phyloP scores from a whole-genome alignment of 2,888 invertebrate genomes.

The Incurvaria masculella region DNA sequence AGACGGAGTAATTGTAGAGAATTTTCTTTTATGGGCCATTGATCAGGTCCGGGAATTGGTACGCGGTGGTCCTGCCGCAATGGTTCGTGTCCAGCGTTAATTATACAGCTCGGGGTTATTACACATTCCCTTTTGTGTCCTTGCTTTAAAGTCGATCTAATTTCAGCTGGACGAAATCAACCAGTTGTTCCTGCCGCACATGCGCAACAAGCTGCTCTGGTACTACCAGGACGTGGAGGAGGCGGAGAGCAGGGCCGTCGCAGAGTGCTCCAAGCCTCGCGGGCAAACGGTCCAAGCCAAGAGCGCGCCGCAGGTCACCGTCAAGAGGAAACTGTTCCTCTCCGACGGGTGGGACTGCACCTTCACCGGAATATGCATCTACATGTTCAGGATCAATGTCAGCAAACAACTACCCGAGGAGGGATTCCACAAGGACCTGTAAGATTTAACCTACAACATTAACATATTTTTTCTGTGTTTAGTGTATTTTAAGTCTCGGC shows the following conservation, averaged over 20 bases:
- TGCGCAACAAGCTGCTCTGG: slow-evolving; percentile 83
- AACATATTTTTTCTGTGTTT: too few species aligned
- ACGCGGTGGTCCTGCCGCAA: too few species aligned
- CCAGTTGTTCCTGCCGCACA: slow-evolving; percentile 79
- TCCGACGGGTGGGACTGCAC: slow-evolving; percentile 83
- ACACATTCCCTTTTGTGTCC: too few species aligned
- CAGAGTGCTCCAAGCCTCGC: slow-evolving; percentile 41
- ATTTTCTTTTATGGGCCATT: too few species aligned
- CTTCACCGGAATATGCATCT: slow-evolving; percentile 79
- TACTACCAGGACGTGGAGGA: slow-evolving; percentile 86
- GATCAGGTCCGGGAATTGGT: too few species aligned
- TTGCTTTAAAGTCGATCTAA: too few species aligned
- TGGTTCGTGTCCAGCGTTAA: too few species aligned
- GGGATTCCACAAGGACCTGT: slow-evolving; percentile 85
- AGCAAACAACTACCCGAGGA: slow-evolving; percentile 86
- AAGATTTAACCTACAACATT: too few species aligned
- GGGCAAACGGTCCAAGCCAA: slow-evolving; percentile 45
- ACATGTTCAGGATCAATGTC: slow-evolving; percentile 80
- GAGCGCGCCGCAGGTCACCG: slow-evolving; percentile 37
- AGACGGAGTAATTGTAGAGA: too few species aligned
- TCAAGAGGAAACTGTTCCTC: slow-evolving; percentile 76
- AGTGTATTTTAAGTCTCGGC: too few species aligned
- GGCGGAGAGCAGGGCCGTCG: slow-evolving; percentile 51
- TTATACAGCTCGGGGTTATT: too few species aligned
- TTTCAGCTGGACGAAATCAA: slow-evolving; percentile 81